Evolutionary conservation across 1,140 invertebrate genomes (phyloP), one percentile per base, ranked within the genome.

Genomic region (Archivesica marissinica): DNA sequence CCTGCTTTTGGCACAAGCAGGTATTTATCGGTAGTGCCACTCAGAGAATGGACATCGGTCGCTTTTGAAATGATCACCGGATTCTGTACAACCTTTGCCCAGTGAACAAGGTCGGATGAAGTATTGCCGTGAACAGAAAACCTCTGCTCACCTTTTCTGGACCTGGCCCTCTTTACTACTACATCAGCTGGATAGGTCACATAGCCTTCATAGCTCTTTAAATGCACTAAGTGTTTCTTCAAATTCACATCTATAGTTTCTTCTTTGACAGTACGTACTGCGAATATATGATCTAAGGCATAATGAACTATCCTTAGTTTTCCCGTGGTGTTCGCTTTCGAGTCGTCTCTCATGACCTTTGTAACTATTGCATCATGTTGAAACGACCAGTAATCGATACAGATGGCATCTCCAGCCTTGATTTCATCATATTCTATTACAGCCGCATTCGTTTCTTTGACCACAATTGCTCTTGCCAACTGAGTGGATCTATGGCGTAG

Each of bases 31-130:
- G n/a, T n/a, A 17, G 25, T 17, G 30, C 1, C 20, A 30, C 17
- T 25, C 20, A 15, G 9, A 20, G 47, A 30, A 11, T 17, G 59
- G 2, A 15, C 15, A 0, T 2, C 9, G 13, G 33, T 15, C 15
- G 59, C 33, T 30, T 25, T 52, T 35, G 35, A 23, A 47, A 72
- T 28, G n/a, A 68, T n/a, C 2, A 20, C 50, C 30, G 68, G 64
- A 9, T 3, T 39, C 44, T 82, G 64, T 15, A 61, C 72, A 13
- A 76, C 81, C 39, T 84, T 84, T 38, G 81, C 70, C 81, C 81
- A 84, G 23, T 64, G 35, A 23, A 44, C 81, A 61, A 84, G 47
- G 4, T 75, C 39, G 13, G 20, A 61, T 25, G 81, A 77, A 2
- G 39, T 84, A 30, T 84, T 84, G 20, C n/a, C 20, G 23, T 17